Evolutionary conservation across 2,888 invertebrate species (phyloP), one percentile per base, ranked within the genome.

Genomic region (Aphrophora alni): DNA sequence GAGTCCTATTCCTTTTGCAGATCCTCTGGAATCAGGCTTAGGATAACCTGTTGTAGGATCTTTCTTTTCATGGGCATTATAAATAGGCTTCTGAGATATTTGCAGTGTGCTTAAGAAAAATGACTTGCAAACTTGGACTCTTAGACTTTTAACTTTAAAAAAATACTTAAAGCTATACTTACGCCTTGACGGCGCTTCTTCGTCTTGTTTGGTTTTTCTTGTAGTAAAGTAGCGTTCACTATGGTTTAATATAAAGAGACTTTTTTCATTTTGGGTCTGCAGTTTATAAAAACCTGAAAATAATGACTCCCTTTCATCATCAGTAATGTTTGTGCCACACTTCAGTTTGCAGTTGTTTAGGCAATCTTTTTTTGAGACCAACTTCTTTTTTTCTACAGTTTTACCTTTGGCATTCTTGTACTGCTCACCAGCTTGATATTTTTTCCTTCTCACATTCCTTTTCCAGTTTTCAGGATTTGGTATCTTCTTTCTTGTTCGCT

Each of bases 91-190:
- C 21, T 70, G 70, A 14, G 27, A 70, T n/a, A 70, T 70, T n/a
- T 21, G 10, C 17, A 70, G 70, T 70, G 70, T 70, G 21, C 70
- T 70, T 70, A 70, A 70, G 21, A 70, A 70, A 21, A 12, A 70
- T 70, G 70, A n/a, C 27, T 70, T 70, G 70, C 70, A 70, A 70
- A 70, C 70, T 70, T 70, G 70, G 10, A 70, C 25, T 70, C 27
- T 70, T 70, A n/a, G 26, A 21, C 70, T 21, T 70, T 70, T 70
- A 14, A 70, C 70, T n/a, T 14, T 70, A 27, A 70, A 70, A 70
- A 2, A 70, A 21, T 70, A 70, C 21, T 21, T 17, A 27, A 70
- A 70, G 10, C 17, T n/a, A 70, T n/a, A 70, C 14, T 70, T 70
- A 14, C 70, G 25, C 25, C 24, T 25, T 70, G 70, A 21, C 21